Percentiles rank a stretch among this genome's conserved stretches.
Conservation (phyloP, 2,888 invertebrate species). For the Ophion obscuratus region DNA sequence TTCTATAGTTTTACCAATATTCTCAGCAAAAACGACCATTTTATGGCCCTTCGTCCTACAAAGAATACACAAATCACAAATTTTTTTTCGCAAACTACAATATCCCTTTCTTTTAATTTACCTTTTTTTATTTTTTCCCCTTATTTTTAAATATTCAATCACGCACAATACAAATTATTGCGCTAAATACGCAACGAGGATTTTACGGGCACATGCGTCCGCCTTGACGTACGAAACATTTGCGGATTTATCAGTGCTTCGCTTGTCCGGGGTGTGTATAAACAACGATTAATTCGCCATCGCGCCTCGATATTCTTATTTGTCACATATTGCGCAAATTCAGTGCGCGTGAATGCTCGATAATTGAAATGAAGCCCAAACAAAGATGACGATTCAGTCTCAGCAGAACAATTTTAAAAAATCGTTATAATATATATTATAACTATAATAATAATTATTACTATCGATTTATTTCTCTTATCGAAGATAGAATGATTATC, state of each 20-base stretch:
- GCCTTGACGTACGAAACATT: conserved; percentile 42
- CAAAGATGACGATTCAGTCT: not conserved
- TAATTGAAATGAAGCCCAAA: conserved; percentile 12
- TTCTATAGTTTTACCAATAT: too few relatives aligned
- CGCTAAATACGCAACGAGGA: not conserved
- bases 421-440: too few relatives aligned
- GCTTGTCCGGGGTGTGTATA: conserved; percentile 52
- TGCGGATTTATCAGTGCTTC: not conserved
- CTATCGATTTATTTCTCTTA: too few relatives aligned
- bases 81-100: too few relatives aligned
- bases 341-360: not conserved
- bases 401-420: too few relatives aligned
- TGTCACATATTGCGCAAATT: conserved; percentile 16
- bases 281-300: conserved; percentile 1
- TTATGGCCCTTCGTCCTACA: too few relatives aligned
- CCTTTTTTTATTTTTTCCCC: not conserved
- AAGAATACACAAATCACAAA: too few relatives aligned
- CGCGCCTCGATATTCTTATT: not conserved
- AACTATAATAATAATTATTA: too few relatives aligned
- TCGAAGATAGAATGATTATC: too few relatives aligned
- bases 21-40: too few relatives aligned
- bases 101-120: not conserved
- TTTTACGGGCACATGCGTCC: conserved; percentile 75
- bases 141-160: not conserved
- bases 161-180: not conserved